Base-by-base conservation (phyloP, 2,888 invertebrate species). In the Drosophila mayaguana region DNA sequence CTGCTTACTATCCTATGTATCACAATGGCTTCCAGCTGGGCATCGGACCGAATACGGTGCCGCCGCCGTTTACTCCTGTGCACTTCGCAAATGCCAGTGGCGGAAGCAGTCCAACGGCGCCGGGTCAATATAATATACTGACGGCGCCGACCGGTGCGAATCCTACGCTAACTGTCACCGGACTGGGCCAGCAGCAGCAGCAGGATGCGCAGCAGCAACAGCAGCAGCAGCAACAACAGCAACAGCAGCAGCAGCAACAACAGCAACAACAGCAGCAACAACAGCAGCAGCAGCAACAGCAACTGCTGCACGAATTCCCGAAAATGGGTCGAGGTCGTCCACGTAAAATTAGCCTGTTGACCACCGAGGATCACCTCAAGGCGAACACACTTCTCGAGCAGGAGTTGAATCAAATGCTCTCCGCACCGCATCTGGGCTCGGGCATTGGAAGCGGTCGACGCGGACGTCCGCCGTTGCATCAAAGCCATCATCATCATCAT, bases 1-100 rank as follows among this genome's bases (percentile, higher is more conserved):
- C 91, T 57, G 81, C 90, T 53, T 93, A 93, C 67, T 92, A 92
- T 86, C 92, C 93, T 18, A 92, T 93, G 92, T 93, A 93, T 81
- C 92, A 92, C 66, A 93, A 93, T 82, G 93, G 92, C 74, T 93
- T 93, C 84, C 92, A 93, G 70, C 63, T 93, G 57, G 89, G 92
- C 25, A 92, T 92, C 63, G 91, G 92, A 16, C 92, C 92, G 22
- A 92, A 92, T 59, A 83, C 92, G 34, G 92, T 92, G 62, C 92
- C 92, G 72, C 93, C 92, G 28, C 92, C 92, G 11, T 93, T 93
- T 63, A 93, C 92, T 4, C 92, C 92, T 8, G 93, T 93, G 38
- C 93, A 93, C 63, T 93, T 93, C 78, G 78, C 91, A 61, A 91
- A 89, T 32, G 78, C 84, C 59, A 85, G 82, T 32, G 78, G 80